Percentiles rank a stretch among this genome's conserved stretches.
Evolutionary conservation across 2,888 invertebrate species (phyloP).

Genomic region (Coelopa pilipes): DNA sequence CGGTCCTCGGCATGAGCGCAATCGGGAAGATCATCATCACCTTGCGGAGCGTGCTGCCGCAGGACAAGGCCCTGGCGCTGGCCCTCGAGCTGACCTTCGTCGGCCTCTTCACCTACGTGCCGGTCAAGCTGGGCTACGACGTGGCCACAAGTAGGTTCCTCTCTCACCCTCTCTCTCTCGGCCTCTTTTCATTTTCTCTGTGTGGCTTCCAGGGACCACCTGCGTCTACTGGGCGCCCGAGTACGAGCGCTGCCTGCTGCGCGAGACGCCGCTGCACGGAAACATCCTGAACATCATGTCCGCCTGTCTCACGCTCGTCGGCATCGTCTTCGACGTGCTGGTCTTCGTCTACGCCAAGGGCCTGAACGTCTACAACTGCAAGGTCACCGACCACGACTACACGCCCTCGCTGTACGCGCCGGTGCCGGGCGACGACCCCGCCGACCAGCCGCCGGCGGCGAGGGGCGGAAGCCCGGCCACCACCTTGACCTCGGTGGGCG

Average conservation of each 20-base stretch:
- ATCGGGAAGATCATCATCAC: slow-evolving; percentile 70
- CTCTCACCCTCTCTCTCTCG: neutral
- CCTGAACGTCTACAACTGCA: slow-evolving; percentile 62
- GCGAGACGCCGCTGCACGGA: slow-evolving; percentile 68
- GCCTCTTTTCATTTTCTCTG: neutral
- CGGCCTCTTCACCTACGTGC: slow-evolving; percentile 71
- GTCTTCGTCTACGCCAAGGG: slow-evolving; percentile 67
- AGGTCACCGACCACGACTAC: slow-evolving; percentile 65
- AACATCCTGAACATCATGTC: slow-evolving; percentile 68
- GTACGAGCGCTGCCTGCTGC: slow-evolving; percentile 66
- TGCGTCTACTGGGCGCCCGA: slow-evolving; percentile 68
- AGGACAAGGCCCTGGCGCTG: slow-evolving; percentile 73
- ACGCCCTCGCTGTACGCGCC: slow-evolving; percentile 60
- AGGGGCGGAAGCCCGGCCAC: slow-evolving; percentile 53
- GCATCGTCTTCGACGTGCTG: slow-evolving; percentile 66
- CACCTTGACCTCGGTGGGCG: slow-evolving; percentile 45
- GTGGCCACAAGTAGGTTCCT: slow-evolving; percentile 69
- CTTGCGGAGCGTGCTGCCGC: slow-evolving; percentile 70
- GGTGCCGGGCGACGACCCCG: slow-evolving; percentile 53
- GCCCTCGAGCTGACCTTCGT: slow-evolving; percentile 70
- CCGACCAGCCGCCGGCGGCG: neutral
- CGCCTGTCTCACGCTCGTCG: slow-evolving; percentile 65
- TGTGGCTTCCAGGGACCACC: slow-evolving; percentile 57
- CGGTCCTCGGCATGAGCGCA: slow-evolving; percentile 58
- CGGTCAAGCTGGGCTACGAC: slow-evolving; percentile 74